phyloP scores from a whole-genome alignment of 1,140 invertebrate genomes.

The Ceratosolen solmsi region DNA sequence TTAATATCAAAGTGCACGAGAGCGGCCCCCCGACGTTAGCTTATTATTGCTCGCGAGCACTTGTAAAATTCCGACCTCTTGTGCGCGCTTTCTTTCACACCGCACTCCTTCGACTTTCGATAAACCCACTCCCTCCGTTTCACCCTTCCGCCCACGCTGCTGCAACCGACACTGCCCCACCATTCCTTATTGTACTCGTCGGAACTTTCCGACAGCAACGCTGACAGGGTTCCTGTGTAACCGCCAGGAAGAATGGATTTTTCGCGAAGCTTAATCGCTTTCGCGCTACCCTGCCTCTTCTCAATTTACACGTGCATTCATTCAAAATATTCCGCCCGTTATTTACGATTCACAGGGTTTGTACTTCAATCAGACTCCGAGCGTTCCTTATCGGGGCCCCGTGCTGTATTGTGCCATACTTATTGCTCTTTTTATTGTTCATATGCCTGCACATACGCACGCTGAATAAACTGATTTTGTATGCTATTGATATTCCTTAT shows the following conservation, averaged over 20 bases:
- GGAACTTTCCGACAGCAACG: too few species aligned
- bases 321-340: constrained; percentile 4
- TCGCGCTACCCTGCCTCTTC: background rate
- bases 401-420: background rate
- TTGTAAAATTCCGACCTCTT: background rate
- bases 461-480: constrained; percentile 1
- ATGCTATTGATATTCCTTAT: constrained; percentile 1
- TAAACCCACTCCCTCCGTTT: background rate
- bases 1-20: constrained; percentile 45
- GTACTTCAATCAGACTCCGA: background rate
- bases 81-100: background rate
- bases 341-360: background rate
- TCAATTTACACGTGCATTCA: constrained; percentile 17
- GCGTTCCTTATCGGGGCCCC: background rate
- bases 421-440: constrained; percentile 9
- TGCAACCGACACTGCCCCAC: background rate
- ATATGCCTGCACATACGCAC: background rate
- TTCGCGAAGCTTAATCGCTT: background rate
- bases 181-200: too few species aligned
- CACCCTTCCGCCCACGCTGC: background rate
- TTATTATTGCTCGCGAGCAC: constrained; percentile 27
- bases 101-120: background rate
- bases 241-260: background rate
- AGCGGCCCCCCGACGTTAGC: constrained; percentile 1
- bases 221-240: too few species aligned